Conservation (phyloP, 1,140 invertebrate genomes). For the Rhagoletis pomonella region DNA sequence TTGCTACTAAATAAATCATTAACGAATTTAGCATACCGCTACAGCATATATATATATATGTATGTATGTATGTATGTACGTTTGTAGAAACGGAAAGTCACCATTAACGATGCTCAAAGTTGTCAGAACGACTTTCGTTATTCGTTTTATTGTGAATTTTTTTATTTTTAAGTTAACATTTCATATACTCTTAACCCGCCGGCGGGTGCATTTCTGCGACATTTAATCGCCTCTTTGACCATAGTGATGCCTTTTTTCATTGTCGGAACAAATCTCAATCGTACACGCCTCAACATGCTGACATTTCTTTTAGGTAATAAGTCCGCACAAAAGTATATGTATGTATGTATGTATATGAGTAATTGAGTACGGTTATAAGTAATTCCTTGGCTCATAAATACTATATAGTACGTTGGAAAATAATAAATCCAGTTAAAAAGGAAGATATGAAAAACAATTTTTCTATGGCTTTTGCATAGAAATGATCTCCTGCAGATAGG, state of each 20-base stretch:
- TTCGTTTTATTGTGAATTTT: conserved; percentile 1
- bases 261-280: not conserved
- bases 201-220: not conserved
- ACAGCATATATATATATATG: not conserved
- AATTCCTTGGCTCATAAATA: not conserved
- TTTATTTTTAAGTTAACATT: not conserved
- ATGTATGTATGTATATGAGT: not conserved
- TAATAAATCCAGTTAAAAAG: too few relatives aligned
- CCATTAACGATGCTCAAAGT: not conserved
- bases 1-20: too few relatives aligned
- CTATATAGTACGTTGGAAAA: too few relatives aligned
- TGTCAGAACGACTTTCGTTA: not conserved
- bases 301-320: not conserved
- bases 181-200: conserved; percentile 23
- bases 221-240: not conserved
- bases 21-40: too few relatives aligned
- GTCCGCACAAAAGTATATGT: not conserved
- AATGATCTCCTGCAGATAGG: too few relatives aligned
- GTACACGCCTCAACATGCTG: not conserved
- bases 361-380: not conserved
- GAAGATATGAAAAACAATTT: too few relatives aligned
- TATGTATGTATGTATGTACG: conserved; percentile 8
- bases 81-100: not conserved
- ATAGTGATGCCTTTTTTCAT: not conserved
- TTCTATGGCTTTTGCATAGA: too few relatives aligned